Evolutionary conservation across 2,797 vertebrate genomes (phyloP), one percentile per base, ranked within the genome.

Genomic region (Emys orbicularis): DNA sequence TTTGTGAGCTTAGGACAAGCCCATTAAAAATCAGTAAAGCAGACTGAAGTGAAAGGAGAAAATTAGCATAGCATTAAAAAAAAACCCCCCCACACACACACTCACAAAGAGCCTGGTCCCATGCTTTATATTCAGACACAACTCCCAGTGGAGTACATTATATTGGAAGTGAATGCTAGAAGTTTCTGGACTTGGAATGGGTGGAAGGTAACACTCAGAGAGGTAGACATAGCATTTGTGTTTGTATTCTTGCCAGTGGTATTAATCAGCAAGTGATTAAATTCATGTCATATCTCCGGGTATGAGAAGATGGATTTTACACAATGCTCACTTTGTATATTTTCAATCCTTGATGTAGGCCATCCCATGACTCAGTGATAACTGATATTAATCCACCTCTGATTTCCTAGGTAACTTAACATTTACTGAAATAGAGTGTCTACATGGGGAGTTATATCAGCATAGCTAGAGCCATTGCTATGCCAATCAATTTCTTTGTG

Each of bases 211-310:
- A 52, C 11, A 52, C 25, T 50, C 93, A 53, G 31, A 88, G 77
- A 87, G 44, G 80, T 91, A 83, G 41, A 86, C 49, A 54, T 5
- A 87, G 7, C 13, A 44, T 93, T 95, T 92, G 61, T 5, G 56
- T 90, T 82, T 91, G 18, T 68, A 15, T 81, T 95, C 83, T 83
- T 95, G 59, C 65, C 34, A 87, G 41, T 74, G 82, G 12, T 56
- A 85, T 86, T 89, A 95, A 59, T 76, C 61, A 93, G 54, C 41
- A 80, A n/a, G 18, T 34, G 79, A 94, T 81, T 87, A 93, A 68
- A 68, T 68, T 25, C 4, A 3, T 86, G 93, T 94, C 23, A 13
- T 77, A 49, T 44, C 50, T 1, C 15, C 68, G 21, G 27, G 87
- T 81, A 50, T 21, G 10, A 10, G 49, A n/a, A 61, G 4, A n/a